Evolutionary conservation across 2,888 invertebrate species (phyloP).

Genomic region (Neocrepidodera transversa): DNA sequence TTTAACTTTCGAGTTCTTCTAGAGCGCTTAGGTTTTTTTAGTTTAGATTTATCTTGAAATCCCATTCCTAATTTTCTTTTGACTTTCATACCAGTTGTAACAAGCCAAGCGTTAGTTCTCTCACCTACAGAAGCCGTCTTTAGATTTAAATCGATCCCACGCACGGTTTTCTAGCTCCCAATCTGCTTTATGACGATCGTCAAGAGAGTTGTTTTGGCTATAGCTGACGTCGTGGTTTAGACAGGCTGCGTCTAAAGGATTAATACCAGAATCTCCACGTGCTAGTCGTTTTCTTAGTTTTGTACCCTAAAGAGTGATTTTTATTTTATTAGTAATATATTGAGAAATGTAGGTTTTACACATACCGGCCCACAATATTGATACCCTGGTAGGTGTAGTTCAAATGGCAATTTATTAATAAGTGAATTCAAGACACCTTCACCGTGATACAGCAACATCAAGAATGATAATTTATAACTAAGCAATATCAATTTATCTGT

Average conservation of each 20-base stretch:
- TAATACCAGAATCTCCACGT: slow-evolving; percentile 51
- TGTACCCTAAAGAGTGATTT: too few species aligned
- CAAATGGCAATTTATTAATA: slow-evolving; percentile 39
- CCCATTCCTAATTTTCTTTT: slow-evolving; percentile 32
- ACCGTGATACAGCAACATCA: slow-evolving; percentile 13
- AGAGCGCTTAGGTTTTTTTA: too few species aligned
- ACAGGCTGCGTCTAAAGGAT: slow-evolving; percentile 44
- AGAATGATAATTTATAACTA: too few species aligned
- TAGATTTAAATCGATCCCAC: slow-evolving; percentile 35
- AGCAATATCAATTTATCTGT: not conserved
- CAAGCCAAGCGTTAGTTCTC: slow-evolving; percentile 47
- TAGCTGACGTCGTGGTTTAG: slow-evolving; percentile 49
- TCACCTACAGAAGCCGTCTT: slow-evolving; percentile 45
- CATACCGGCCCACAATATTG: slow-evolving; percentile 43
- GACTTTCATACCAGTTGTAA: slow-evolving; percentile 37
- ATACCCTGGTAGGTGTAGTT: slow-evolving; percentile 40
- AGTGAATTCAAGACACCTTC: slow-evolving; percentile 32
- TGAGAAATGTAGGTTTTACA: too few species aligned
- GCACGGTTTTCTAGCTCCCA: slow-evolving; percentile 49
- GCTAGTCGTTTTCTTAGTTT: slow-evolving; percentile 45
- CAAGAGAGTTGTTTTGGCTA: slow-evolving; percentile 34
- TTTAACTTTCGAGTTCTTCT: too few species aligned
- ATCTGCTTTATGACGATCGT: slow-evolving; percentile 52
- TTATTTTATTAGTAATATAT: too few species aligned
- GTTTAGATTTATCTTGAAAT: too few species aligned